These are phyloP conservation scores for Eupithecia pulchellata DNA, from an alignment of 2,888 invertebrate genomes.

Conservation along the genomic window DNA sequence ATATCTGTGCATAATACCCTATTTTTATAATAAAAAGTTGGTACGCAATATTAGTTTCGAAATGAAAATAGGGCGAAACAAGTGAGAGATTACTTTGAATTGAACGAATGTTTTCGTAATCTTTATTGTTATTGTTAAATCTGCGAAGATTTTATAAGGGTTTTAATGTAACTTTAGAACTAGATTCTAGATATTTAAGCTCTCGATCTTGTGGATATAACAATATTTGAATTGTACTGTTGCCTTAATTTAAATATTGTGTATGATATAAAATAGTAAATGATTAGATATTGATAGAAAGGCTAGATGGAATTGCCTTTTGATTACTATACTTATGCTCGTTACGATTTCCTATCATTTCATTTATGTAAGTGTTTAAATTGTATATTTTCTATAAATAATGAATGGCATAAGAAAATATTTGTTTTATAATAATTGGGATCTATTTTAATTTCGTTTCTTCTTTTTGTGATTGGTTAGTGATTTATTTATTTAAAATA, in stretches of 20 bases:
- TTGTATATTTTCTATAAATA: slow-evolving; percentile 5
- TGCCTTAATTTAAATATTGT: slow-evolving; percentile 64
- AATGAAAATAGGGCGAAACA: slow-evolving; percentile 44
- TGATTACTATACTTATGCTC: slow-evolving; percentile 50
- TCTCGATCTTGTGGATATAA: slow-evolving; percentile 55
- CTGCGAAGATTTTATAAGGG: slow-evolving; percentile 50
- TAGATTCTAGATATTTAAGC: slow-evolving; percentile 29
- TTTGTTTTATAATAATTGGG: slow-evolving; percentile 1
- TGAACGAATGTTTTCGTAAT: slow-evolving; percentile 56
- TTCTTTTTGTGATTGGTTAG: slow-evolving; percentile 53
- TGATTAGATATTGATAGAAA: slow-evolving; percentile 45
- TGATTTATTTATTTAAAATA: slow-evolving; percentile 52
- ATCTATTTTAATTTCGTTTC: not conserved
- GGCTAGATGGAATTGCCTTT: slow-evolving; percentile 64
- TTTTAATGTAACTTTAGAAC: slow-evolving; percentile 40
- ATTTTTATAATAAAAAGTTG: not conserved
- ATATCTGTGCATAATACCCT: too few relatives aligned
- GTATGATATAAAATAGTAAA: slow-evolving; percentile 15
- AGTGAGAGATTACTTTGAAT: slow-evolving; percentile 64
- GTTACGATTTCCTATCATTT: slow-evolving; percentile 50
- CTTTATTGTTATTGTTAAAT: slow-evolving; percentile 57
- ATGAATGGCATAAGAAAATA: not conserved
- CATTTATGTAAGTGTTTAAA: slow-evolving; percentile 39
- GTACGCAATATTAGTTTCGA: slow-evolving; percentile 16
- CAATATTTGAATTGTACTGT: slow-evolving; percentile 54